A percentile compares a stretch with the other conserved stretches of the same genome.
phyloP scores from a whole-genome alignment of 2,888 invertebrate species.

The Sinotaia quadrata region DNA sequence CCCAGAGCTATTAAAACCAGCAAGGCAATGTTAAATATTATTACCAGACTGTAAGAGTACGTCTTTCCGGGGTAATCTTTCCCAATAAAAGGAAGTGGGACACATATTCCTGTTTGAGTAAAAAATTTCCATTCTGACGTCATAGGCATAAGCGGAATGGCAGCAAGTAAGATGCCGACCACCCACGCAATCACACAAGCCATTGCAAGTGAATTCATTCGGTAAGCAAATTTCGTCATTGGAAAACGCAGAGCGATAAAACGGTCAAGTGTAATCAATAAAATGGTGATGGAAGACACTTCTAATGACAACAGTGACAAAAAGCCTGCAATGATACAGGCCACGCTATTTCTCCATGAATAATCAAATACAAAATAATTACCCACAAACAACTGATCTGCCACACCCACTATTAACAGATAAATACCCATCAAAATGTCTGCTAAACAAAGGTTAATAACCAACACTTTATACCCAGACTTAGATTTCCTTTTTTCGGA shows the following conservation, averaged over 20 bases:
- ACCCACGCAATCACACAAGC: background rate
- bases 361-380: conserved; percentile 45
- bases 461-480: conserved; percentile 8
- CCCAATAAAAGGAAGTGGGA: background rate
- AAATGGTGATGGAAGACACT: no score
- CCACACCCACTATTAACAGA: conserved; percentile 43
- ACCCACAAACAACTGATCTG: conserved; percentile 43
- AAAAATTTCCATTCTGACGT: background rate
- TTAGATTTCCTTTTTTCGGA: conserved; percentile 35
- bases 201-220: background rate
- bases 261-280: no score
- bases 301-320: conserved; percentile 72
- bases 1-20: no score
- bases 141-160: background rate
- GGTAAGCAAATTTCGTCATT: background rate
- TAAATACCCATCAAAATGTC: no score
- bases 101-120: background rate
- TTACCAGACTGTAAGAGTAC: no score
- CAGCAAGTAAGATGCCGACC: background rate
- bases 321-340: conserved; percentile 46
- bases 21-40: no score
- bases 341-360: conserved; percentile 42
- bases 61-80: background rate
- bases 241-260: conserved; percentile 75
- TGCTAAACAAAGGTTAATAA: conserved; percentile 20